These are phyloP conservation scores for Pipra filicauda DNA, from an alignment of 2,113 vertebrate species.

Conservation along the genomic window DNA sequence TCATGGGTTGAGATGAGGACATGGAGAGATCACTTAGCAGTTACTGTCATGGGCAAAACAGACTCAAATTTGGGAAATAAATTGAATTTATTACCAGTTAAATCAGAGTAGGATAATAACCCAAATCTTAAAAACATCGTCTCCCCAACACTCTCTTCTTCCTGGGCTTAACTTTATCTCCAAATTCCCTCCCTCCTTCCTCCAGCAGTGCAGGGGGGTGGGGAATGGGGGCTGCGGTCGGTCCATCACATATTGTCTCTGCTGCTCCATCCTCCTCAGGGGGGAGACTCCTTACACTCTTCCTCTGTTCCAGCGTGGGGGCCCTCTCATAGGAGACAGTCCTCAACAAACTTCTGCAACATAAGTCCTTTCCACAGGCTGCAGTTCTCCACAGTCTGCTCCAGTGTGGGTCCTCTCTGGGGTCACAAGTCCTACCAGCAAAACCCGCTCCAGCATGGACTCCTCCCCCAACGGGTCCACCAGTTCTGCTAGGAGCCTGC, in stretches of 20 bases:
- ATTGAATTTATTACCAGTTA: background rate
- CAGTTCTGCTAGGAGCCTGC: background rate
- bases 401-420: background rate
- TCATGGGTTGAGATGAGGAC: background rate
- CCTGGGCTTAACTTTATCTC: background rate
- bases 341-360: background rate
- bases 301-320: background rate
- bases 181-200: background rate
- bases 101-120: background rate
- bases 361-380: background rate
- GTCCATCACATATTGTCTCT: background rate
- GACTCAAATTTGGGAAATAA: background rate
- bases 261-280: background rate
- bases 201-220: fast-evolving
- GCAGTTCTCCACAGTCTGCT: background rate
- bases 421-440: background rate
- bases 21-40: background rate
- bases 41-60: background rate
- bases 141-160: background rate
- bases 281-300: background rate
- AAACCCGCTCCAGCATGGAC: background rate
- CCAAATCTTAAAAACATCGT: background rate
- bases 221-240: background rate
- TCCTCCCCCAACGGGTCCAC: background rate
- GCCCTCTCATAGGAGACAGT: background rate